Evolutionary conservation across 2,113 vertebrate species (phyloP), one percentile per base, ranked within the genome.

Genomic region (Alces alces): DNA sequence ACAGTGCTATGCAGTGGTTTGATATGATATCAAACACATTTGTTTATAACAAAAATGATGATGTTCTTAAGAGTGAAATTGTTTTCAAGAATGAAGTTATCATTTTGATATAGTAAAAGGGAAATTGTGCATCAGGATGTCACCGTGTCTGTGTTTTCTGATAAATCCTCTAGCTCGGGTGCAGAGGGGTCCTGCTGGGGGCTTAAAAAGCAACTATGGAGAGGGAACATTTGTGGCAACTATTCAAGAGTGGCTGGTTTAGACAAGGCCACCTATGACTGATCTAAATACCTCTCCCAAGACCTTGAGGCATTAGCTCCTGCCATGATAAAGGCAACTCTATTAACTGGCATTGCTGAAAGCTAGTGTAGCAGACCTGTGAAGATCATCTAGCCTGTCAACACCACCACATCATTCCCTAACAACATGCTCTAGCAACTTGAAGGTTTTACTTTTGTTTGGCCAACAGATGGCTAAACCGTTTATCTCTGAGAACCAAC

Each of bases 301-400:
- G 47, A 54, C 47, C 11, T 23, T 82, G 47, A 21, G 30, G 47
- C 47, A 54, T 82, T 52, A 52, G 17, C 47, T n/a, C 30, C 19
- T n/a, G 30, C 30, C 30, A 54, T 23, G 47, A 19, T n/a, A 54
- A n/a, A 82, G 47, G 17, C 45, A 5, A 28, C 39, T 76, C 39
- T 47, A 12, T 17, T 30, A 1, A 30, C 76, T 80, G 78, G 28
- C 28, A 52, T 21, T 33, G 45, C 45, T 16, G 8, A 79, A 47
- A 79, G 27, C 76, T 3, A 0, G 0, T 10, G 10, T 39, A 23
- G 36, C 13, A 16, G 43, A 7, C 10, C 9, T 30, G 30, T 12
- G 17, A n/a, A 52, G 5, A 52, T 19, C 47, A 80, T 33, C 78
- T 80, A n/a, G 10, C 78, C 10, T 19, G 30, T 28, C 17, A 23